phyloP scores from a whole-genome alignment of 2,113 vertebrate species.

The Cairina moschata region DNA sequence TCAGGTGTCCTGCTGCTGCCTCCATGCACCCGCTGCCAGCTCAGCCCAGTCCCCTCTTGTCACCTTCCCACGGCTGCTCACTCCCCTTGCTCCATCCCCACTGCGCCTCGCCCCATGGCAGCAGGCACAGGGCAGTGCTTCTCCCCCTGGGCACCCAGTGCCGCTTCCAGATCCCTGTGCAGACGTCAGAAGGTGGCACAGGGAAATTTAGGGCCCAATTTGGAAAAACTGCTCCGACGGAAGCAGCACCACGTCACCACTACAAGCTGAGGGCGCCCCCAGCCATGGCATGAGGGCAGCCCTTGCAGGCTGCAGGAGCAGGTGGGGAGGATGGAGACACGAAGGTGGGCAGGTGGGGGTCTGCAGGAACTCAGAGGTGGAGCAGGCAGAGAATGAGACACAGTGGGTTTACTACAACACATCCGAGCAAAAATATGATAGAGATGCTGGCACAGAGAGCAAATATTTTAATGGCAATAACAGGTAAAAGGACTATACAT shows the following conservation, averaged over 20 bases:
- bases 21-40: background rate
- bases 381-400: background rate
- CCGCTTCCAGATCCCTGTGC: too few relatives aligned
- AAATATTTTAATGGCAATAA: background rate
- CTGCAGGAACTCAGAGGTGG: rapidly evolving
- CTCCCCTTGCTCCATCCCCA: too few relatives aligned
- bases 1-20: rapidly evolving
- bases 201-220: background rate
- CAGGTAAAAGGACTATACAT: background rate
- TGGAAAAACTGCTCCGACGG: background rate
- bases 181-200: background rate
- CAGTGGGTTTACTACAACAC: rapidly evolving
- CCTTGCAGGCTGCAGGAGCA: too few relatives aligned
- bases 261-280: rapidly evolving
- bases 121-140: background rate
- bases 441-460: background rate
- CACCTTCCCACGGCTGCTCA: background rate
- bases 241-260: background rate
- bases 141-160: background rate
- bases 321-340: too few relatives aligned
- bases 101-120: background rate
- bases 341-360: background rate
- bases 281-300: background rate
- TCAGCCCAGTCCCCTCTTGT: background rate
- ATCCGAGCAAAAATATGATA: background rate